These are phyloP conservation scores for Scelioninae gen. 1 DNA, from an alignment of 2,888 invertebrate species.

Conservation along the genomic window DNA sequence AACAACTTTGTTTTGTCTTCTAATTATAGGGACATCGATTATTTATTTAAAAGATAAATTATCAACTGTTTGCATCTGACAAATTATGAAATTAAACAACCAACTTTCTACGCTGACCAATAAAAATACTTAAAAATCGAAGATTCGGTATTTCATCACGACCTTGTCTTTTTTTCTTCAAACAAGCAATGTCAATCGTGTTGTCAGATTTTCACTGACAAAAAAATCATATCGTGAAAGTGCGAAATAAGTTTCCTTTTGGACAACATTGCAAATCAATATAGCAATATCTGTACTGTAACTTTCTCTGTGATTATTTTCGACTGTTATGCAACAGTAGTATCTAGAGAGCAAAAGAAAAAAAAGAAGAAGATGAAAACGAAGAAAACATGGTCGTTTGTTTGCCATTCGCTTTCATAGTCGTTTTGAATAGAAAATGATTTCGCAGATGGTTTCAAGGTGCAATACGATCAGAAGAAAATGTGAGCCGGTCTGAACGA, in stretches of 20 bases:
- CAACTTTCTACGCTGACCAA: no score
- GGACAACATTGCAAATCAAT: slow-evolving; percentile 60
- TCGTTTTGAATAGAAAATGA: slow-evolving; percentile 34
- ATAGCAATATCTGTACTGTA: slow-evolving; percentile 33
- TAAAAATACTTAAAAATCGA: no score
- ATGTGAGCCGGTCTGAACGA: slow-evolving; percentile 28
- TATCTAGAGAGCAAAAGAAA: slow-evolving; percentile 21
- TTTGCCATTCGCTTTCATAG: no score
- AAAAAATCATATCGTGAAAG: slow-evolving; percentile 57
- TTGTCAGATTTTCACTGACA: slow-evolving; percentile 43
- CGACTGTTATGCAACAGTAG: slow-evolving; percentile 41
- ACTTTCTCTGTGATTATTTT: slow-evolving; percentile 70
- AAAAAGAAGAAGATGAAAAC: slow-evolving; percentile 5
- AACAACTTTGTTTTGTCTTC: background rate
- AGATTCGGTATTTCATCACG: slow-evolving; percentile 38
- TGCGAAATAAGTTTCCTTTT: slow-evolving; percentile 59
- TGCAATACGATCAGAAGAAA: slow-evolving; percentile 58
- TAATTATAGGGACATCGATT: background rate
- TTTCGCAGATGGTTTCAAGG: slow-evolving; percentile 30
- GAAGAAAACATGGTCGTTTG: no score
- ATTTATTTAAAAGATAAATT: background rate
- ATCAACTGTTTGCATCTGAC: no score
- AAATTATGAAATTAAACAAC: no score
- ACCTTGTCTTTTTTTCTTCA: slow-evolving; percentile 9
- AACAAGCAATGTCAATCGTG: slow-evolving; percentile 15